phyloP scores from a whole-genome alignment of 2,113 vertebrate species.

The Crotalus tigris region DNA sequence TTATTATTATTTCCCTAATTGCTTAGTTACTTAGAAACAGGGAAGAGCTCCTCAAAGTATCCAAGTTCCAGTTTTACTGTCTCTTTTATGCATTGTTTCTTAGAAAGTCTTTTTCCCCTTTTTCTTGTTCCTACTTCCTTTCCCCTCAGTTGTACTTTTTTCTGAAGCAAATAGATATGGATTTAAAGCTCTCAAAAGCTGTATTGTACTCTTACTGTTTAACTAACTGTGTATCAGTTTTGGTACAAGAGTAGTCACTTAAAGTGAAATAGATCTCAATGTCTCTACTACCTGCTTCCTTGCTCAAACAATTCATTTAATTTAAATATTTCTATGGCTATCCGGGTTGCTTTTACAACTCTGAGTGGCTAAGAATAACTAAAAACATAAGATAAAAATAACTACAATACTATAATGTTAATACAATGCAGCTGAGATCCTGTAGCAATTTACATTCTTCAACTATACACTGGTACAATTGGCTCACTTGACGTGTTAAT shows the following conservation, averaged over 20 bases:
- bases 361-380: neutral
- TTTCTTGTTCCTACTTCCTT: neutral
- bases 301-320: neutral
- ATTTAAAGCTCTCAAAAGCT: neutral
- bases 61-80: neutral
- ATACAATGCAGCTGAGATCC: neutral
- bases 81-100: neutral
- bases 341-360: neutral
- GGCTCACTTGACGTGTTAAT: neutral
- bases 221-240: neutral
- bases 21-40: neutral
- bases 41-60: neutral
- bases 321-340: neutral
- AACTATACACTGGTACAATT: neutral
- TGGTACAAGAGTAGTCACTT: neutral
- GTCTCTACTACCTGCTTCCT: neutral
- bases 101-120: neutral
- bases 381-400: neutral
- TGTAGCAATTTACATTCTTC: neutral
- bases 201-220: neutral
- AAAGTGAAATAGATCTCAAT: neutral
- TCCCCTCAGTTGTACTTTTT: neutral
- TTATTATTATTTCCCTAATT: neutral
- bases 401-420: neutral
- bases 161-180: neutral